Evolutionary conservation across 1,140 invertebrate genomes (phyloP).

Genomic region (Zaprionus ornatus): DNA sequence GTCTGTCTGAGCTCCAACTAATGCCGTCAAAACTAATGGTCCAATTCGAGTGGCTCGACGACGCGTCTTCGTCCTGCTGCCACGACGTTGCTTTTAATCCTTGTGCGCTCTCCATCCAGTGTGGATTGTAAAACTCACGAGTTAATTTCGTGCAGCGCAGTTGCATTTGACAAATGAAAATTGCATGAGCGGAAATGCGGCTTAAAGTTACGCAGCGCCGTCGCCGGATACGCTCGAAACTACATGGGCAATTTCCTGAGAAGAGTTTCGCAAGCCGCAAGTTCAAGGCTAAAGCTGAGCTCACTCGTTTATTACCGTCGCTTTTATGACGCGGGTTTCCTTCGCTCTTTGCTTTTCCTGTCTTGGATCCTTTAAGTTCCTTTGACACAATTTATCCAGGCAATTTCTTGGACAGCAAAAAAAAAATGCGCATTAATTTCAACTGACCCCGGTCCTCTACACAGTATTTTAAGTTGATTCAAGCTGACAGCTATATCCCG

Average conservation of each 20-base stretch:
- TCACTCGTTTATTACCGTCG: slow-evolving; percentile 35
- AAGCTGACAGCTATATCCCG: slow-evolving; percentile 10
- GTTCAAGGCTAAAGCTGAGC: slow-evolving; percentile 54
- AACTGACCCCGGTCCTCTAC: background rate
- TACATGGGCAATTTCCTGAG: slow-evolving; percentile 53
- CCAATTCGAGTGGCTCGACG: slow-evolving; percentile 81
- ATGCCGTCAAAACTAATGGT: slow-evolving; percentile 83
- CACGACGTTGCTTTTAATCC: slow-evolving; percentile 45
- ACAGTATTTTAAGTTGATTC: background rate
- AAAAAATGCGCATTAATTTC: slow-evolving; percentile 36
- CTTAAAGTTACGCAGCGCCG: slow-evolving; percentile 68
- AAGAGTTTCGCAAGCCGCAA: slow-evolving; percentile 42
- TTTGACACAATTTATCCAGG: slow-evolving; percentile 51
- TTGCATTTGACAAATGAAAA: slow-evolving; percentile 81
- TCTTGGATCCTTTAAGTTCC: slow-evolving; percentile 10
- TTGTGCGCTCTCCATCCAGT: slow-evolving; percentile 25
- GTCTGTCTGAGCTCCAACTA: slow-evolving; percentile 65
- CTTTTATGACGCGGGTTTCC: slow-evolving; percentile 25
- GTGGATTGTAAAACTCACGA: slow-evolving; percentile 78
- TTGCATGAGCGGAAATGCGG: slow-evolving; percentile 79
- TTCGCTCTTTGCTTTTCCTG: background rate
- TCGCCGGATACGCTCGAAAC: slow-evolving; percentile 44
- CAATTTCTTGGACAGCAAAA: slow-evolving; percentile 22
- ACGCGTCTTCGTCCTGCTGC: slow-evolving; percentile 24
- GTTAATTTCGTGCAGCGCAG: slow-evolving; percentile 60